A percentile compares a stretch with the other conserved stretches of the same genome.
phyloP scores from a whole-genome alignment of 2,113 vertebrate species.

The Mirounga angustirostris region DNA sequence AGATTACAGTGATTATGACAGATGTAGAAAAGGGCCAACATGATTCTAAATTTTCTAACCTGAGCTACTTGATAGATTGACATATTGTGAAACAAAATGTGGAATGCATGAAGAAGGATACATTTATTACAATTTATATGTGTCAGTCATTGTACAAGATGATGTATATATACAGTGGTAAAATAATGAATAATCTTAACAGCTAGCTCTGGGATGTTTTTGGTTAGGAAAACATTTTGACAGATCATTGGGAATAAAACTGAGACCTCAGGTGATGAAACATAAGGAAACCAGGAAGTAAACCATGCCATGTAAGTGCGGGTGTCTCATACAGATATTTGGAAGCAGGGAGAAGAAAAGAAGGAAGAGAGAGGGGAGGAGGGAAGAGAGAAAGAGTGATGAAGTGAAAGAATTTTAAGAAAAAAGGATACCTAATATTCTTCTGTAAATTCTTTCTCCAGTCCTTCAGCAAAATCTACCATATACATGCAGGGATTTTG shows the following conservation, averaged over 20 bases:
- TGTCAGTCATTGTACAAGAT: background rate
- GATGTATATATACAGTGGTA: background rate
- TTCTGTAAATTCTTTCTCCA: background rate
- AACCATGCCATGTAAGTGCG: background rate
- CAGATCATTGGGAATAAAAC: background rate
- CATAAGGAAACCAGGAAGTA: background rate
- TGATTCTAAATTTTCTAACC: background rate
- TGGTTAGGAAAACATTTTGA: conserved; percentile 1
- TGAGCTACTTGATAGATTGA: background rate
- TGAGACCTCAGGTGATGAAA: background rate
- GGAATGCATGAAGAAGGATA: background rate
- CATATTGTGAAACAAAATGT: background rate
- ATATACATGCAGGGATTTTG: rapidly evolving
- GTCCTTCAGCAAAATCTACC: background rate
- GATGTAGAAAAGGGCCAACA: background rate
- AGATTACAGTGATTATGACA: background rate
- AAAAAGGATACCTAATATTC: background rate
- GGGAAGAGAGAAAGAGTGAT: background rate
- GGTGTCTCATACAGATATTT: background rate
- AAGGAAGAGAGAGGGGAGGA: background rate
- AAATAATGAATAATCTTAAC: background rate
- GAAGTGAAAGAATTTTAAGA: background rate
- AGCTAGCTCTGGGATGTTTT: background rate
- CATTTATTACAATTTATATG: background rate
- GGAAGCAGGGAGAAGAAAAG: background rate